phyloP scores from a whole-genome alignment of 2,888 invertebrate species.

The Sisyra terminalis region DNA sequence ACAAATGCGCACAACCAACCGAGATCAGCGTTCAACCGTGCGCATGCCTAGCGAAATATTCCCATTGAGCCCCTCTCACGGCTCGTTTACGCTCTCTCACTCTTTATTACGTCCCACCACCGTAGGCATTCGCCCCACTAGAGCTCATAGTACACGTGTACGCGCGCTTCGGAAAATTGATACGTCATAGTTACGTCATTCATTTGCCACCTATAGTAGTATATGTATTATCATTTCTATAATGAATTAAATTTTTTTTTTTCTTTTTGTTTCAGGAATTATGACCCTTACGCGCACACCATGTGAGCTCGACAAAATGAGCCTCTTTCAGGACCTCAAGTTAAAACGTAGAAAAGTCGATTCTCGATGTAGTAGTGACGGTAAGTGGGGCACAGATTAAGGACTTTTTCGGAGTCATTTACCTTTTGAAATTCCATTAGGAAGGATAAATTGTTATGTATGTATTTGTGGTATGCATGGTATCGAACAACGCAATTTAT shows the following conservation, averaged over 20 bases:
- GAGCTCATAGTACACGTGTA: not conserved
- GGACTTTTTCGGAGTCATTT: conserved; percentile 9
- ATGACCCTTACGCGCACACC: conserved; percentile 95
- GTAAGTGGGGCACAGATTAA: conserved; percentile 32
- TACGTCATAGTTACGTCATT: too few species aligned
- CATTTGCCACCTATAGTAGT: not conserved
- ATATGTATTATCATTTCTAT: not conserved
- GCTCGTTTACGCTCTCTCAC: too few species aligned
- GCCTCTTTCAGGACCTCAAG: conserved; percentile 97
- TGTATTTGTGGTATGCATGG: too few species aligned
- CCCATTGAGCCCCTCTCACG: too few species aligned
- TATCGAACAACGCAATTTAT: too few species aligned
- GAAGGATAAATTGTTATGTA: too few species aligned
- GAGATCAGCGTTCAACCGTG: too few species aligned
- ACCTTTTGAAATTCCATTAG: conserved; percentile 3
- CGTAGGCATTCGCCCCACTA: too few species aligned
- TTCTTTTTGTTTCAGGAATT: conserved; percentile 55
- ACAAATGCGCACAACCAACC: conserved; percentile 4
- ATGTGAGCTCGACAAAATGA: conserved; percentile 97
- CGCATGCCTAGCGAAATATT: too few species aligned
- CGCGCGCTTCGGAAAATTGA: not conserved
- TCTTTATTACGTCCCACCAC: too few species aligned
- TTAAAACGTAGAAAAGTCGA: conserved; percentile 95
- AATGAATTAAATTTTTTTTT: conserved; percentile 2
- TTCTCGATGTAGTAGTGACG: conserved; percentile 92